Conservation (phyloP, 2,113 vertebrate genomes). For the Myotis davidii region DNA sequence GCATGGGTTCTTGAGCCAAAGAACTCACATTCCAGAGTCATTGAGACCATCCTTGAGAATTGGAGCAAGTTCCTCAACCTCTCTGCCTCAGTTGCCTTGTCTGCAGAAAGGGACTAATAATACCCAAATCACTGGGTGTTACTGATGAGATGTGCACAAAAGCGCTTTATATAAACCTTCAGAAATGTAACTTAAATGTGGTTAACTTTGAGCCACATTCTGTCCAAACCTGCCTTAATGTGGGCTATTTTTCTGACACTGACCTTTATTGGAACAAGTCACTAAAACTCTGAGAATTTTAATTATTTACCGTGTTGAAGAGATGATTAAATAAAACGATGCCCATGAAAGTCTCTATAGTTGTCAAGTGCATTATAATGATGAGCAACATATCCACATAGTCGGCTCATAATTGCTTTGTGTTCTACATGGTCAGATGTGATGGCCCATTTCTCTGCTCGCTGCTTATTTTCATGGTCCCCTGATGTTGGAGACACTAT, state of each 20-base stretch:
- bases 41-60: background rate
- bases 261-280: conserved; percentile 27
- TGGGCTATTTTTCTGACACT: background rate
- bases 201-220: background rate
- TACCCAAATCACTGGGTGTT: background rate
- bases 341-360: background rate
- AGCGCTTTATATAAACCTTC: background rate
- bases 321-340: background rate
- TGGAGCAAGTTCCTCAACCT: background rate
- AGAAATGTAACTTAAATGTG: background rate
- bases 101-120: background rate
- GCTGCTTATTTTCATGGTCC: background rate
- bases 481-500: background rate
- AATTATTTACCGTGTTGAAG: conserved; percentile 15
- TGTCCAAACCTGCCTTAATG: background rate
- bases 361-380: background rate
- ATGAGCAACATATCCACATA: background rate
- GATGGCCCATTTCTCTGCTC: background rate
- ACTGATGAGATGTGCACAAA: background rate
- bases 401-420: background rate
- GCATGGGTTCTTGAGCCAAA: background rate
- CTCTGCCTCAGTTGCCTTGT: background rate
- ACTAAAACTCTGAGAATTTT: conserved; percentile 16
- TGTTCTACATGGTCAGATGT: background rate
- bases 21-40: background rate